phyloP scores from a whole-genome alignment of 2,888 invertebrate genomes.

The Furcula furcula region DNA sequence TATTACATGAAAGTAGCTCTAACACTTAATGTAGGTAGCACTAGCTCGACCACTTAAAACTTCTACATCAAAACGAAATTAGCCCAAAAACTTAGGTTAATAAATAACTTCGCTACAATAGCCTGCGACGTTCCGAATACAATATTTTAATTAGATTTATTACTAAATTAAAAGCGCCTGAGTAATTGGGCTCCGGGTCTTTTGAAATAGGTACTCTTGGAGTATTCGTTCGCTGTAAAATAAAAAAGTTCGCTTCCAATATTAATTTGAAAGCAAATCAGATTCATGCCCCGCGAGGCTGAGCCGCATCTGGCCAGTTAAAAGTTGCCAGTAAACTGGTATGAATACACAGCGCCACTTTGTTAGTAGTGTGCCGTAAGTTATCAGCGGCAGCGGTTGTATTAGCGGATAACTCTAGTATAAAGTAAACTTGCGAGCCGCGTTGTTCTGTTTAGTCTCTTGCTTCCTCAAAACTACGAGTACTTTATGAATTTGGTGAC shows the following conservation, averaged over 20 bases:
- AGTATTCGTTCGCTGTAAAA: conserved; percentile 36
- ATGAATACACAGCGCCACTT: conserved; percentile 73
- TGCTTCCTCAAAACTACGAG: too few species aligned
- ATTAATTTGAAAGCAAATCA: conserved; percentile 74
- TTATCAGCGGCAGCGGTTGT: conserved; percentile 19
- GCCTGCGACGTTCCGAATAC: conserved; percentile 7
- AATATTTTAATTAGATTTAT: conserved; percentile 36
- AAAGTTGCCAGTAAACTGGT: conserved; percentile 72
- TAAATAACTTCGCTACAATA: not conserved
- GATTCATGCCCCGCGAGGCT: conserved; percentile 62
- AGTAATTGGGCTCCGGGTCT: conserved; percentile 23
- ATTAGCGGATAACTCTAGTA: too few species aligned
- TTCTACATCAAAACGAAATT: not conserved
- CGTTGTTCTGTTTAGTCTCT: too few species aligned
- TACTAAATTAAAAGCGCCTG: conserved; percentile 27
- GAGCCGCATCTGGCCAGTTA: conserved; percentile 77
- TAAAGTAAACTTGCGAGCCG: too few species aligned
- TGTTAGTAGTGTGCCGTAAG: conserved; percentile 47
- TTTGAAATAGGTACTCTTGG: conserved; percentile 23
- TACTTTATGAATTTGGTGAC: too few species aligned
- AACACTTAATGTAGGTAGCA: not conserved
- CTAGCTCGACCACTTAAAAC: too few species aligned
- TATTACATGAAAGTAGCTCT: not conserved
- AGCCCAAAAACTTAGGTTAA: not conserved
- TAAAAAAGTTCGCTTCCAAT: conserved; percentile 50